Conservation (phyloP, 2,113 vertebrate species). For the Typhlomys cinereus region DNA sequence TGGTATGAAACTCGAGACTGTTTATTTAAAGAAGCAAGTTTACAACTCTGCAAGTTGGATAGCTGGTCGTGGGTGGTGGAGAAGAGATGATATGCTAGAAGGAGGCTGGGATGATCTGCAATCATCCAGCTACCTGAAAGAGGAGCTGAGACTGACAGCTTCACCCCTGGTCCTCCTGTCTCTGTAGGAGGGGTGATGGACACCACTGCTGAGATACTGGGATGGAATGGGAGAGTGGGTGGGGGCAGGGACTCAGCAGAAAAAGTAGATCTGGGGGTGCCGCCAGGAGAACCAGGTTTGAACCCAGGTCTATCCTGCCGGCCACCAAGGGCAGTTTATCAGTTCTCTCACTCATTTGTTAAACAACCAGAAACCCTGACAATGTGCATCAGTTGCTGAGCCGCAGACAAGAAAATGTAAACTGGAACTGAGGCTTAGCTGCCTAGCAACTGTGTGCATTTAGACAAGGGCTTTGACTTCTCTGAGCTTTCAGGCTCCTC, state of each 20-base stretch:
- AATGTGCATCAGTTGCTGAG: not conserved
- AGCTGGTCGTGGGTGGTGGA: constrained; percentile 55
- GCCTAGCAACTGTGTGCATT: not conserved
- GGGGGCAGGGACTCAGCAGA: not conserved
- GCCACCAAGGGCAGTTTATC: not conserved
- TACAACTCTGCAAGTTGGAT: constrained; percentile 71
- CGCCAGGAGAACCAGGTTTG: not conserved
- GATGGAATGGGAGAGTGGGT: not conserved
- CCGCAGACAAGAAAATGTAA: not conserved
- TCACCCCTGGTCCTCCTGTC: not conserved
- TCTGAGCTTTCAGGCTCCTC: not conserved
- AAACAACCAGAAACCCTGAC: not conserved
- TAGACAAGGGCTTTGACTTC: not conserved
- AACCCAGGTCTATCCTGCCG: not conserved
- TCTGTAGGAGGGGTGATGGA: not conserved
- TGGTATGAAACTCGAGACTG: constrained; percentile 79
- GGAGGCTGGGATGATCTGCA: not conserved
- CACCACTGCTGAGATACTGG: not conserved
- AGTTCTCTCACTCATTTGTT: not conserved
- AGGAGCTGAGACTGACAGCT: not conserved
- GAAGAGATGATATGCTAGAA: constrained; percentile 51
- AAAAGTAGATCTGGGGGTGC: not conserved
- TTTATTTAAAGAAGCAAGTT: constrained; percentile 81
- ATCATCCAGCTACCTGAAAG: constrained; percentile 19
- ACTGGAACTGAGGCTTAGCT: not conserved